A percentile compares a stretch with the other conserved stretches of the same genome.
Evolutionary conservation across 2,888 invertebrate species (phyloP).

Genomic region (Apamea anceps): DNA sequence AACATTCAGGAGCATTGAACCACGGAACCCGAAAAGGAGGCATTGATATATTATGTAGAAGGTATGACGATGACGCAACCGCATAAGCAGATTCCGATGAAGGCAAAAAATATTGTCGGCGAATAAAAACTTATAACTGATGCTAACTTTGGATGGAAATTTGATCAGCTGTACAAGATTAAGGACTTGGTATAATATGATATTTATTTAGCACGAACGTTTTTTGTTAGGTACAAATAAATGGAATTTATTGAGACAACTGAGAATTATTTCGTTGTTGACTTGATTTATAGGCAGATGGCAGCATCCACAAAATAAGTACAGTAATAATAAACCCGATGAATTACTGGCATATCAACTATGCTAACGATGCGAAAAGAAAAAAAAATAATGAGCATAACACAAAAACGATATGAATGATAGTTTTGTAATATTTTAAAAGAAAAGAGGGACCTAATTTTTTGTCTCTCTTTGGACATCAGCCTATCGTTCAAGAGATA

Average conservation of each 20-base stretch:
- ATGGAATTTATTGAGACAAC: neutral
- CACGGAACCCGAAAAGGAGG: constrained; percentile 40
- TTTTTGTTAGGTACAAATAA: constrained; percentile 11
- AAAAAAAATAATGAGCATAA: too few species aligned
- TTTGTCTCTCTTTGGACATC: too few species aligned
- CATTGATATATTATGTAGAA: constrained; percentile 32
- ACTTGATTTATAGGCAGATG: neutral
- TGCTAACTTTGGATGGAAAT: constrained; percentile 7
- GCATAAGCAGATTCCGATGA: constrained; percentile 41
- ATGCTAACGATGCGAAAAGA: neutral
- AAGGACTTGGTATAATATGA: neutral
- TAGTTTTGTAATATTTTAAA: constrained; percentile 6
- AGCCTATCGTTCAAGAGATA: neutral
- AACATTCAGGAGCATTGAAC: constrained; percentile 42
- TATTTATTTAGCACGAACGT: constrained; percentile 25
- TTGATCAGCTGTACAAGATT: constrained; percentile 42
- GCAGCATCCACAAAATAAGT: neutral
- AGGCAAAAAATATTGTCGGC: constrained; percentile 41
- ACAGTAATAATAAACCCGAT: constrained; percentile 20
- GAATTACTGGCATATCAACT: neutral
- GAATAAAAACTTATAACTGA: constrained; percentile 41
- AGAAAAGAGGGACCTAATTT: neutral
- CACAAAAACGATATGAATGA: neutral
- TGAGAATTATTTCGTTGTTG: neutral
- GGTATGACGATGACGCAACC: constrained; percentile 64